Conservation (phyloP, 2,888 invertebrate genomes). For the Volucella inanis region DNA sequence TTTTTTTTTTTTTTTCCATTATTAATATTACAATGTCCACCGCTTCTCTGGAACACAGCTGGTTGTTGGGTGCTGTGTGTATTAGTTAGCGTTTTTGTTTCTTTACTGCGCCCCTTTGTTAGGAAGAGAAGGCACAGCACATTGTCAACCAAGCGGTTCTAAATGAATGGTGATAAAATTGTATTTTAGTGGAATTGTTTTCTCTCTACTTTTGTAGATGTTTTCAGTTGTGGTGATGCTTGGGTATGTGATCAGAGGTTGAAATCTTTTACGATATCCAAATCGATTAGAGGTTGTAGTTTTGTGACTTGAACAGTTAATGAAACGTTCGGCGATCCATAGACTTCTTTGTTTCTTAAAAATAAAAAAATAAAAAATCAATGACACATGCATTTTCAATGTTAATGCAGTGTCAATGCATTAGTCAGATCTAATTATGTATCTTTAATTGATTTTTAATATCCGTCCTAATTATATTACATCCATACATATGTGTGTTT, state of each 20-base stretch:
- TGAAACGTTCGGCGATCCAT: too few species aligned
- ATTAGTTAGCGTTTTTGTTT: conserved; percentile 42
- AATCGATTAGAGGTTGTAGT: too few species aligned
- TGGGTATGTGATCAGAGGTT: background rate
- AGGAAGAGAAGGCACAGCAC: conserved; percentile 22
- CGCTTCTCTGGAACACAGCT: conserved; percentile 52
- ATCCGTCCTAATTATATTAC: too few species aligned
- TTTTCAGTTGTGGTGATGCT: background rate
- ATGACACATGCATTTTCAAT: too few species aligned
- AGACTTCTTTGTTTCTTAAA: too few species aligned
- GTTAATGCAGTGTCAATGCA: too few species aligned
- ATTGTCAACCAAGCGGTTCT: background rate
- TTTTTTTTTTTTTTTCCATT: background rate
- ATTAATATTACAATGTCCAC: conserved; percentile 3
- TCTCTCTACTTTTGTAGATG: conserved; percentile 30
- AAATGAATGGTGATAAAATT: conserved; percentile 54
- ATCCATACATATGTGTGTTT: too few species aligned
- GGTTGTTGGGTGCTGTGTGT: conserved; percentile 42
- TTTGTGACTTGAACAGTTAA: too few species aligned
- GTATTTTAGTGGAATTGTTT: conserved; percentile 40
- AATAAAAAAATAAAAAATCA: too few species aligned
- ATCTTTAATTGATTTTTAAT: too few species aligned
- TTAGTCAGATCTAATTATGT: too few species aligned
- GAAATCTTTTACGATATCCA: too few species aligned
- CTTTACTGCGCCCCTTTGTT: conserved; percentile 59